These are phyloP conservation scores for Echiichthys vipera DNA, from an alignment of 2,797 vertebrate species.

Conservation along the genomic window DNA sequence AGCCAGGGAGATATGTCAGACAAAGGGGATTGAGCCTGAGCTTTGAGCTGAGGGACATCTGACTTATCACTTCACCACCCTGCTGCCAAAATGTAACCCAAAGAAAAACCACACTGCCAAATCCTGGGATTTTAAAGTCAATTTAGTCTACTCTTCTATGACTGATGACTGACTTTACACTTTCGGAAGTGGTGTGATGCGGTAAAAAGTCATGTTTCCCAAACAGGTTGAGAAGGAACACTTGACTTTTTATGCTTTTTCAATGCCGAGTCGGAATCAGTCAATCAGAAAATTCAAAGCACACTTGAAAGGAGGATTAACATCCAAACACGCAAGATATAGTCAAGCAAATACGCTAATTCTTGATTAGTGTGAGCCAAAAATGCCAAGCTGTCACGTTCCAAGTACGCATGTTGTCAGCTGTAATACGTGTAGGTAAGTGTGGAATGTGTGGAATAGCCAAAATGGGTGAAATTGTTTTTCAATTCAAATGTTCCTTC, in stretches of 20 bases:
- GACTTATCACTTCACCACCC: constrained; percentile 31
- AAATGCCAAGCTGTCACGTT: constrained; percentile 69
- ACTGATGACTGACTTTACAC: constrained; percentile 45
- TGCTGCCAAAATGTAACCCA: constrained; percentile 36
- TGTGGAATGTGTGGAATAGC: constrained; percentile 43
- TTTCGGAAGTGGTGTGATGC: constrained; percentile 23
- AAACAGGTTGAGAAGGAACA: constrained; percentile 30
- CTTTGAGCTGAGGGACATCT: constrained; percentile 37
- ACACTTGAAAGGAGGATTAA: constrained; percentile 48
- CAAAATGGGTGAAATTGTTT: constrained; percentile 56
- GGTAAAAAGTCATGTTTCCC: constrained; percentile 22
- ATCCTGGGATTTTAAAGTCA: constrained; percentile 51
- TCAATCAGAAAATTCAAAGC: constrained; percentile 45
- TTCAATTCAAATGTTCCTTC: constrained; percentile 71
- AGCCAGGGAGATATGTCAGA: background rate
- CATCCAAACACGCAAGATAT: constrained; percentile 28
- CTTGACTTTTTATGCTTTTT: constrained; percentile 18
- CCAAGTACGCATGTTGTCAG: constrained; percentile 41
- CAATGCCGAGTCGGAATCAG: constrained; percentile 28
- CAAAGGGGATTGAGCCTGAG: constrained; percentile 2
- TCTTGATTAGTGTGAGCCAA: constrained; percentile 38
- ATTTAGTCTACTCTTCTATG: constrained; percentile 41
- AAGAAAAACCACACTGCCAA: constrained; percentile 33
- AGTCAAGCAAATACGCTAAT: constrained; percentile 40
- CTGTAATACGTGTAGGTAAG: constrained; percentile 39